phyloP scores from a whole-genome alignment of 2,888 invertebrate genomes.

The Dasysyrphus tricinctus region DNA sequence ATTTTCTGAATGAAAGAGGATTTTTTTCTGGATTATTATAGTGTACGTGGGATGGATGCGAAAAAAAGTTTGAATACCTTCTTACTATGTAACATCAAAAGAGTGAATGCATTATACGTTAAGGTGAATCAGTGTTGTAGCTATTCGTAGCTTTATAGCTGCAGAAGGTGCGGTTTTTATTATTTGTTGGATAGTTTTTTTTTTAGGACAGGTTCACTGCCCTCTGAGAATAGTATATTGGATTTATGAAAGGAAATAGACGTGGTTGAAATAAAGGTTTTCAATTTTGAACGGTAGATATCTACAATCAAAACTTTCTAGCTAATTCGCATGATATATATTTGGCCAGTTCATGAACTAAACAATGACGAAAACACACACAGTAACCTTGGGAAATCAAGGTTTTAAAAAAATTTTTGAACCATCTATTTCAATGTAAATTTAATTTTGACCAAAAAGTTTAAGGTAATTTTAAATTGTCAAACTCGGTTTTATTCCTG shows the following conservation, averaged over 20 bases:
- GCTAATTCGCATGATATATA: no score
- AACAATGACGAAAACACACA: no score
- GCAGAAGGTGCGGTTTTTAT: slow-evolving; percentile 13
- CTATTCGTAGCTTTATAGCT: neutral
- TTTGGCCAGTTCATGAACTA: no score
- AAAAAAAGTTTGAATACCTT: slow-evolving; percentile 35
- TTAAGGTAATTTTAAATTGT: no score
- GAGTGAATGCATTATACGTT: neutral
- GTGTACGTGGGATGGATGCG: slow-evolving; percentile 22
- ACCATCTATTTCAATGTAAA: no score
- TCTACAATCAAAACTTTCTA: no score
- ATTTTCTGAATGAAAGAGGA: slow-evolving; percentile 49
- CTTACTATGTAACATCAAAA: slow-evolving; percentile 6
- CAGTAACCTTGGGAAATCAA: no score
- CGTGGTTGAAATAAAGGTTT: neutral
- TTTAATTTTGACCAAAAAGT: no score
- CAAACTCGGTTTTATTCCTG: no score
- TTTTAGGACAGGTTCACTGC: slow-evolving; percentile 1
- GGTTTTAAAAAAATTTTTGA: no score
- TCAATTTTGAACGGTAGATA: no score
- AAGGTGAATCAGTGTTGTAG: slow-evolving; percentile 4
- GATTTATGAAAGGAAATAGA: neutral
- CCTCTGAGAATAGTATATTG: neutral
- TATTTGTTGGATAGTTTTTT: slow-evolving; percentile 14
- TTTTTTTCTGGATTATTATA: slow-evolving; percentile 35